Evolutionary conservation across 2,113 vertebrate species (phyloP).

Genomic region (Periophthalmus modestus): DNA sequence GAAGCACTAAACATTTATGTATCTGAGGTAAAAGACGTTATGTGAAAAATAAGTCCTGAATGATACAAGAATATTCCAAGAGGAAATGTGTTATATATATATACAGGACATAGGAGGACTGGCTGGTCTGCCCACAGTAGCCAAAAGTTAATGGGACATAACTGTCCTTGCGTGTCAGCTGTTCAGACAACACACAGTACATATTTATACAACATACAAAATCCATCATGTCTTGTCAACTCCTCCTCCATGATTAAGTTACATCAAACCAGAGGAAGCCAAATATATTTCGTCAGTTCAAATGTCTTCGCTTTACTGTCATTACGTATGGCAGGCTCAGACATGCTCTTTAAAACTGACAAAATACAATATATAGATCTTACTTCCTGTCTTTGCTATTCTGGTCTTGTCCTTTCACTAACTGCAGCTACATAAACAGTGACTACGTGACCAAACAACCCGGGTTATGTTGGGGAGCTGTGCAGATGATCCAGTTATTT

Average conservation of each 20-base stretch:
- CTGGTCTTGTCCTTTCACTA: constrained; percentile 3
- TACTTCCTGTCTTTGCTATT: constrained; percentile 25
- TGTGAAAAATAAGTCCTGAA: no score
- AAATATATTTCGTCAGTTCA: not conserved
- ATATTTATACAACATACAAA: constrained; percentile 2
- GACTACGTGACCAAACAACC: constrained; percentile 5
- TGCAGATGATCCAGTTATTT: constrained; percentile 55
- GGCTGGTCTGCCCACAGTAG: no score
- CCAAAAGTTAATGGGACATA: not conserved
- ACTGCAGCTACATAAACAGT: constrained; percentile 39
- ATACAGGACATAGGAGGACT: no score
- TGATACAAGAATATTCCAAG: no score
- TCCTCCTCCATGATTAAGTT: constrained; percentile 4
- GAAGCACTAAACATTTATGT: no score
- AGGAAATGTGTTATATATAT: no score
- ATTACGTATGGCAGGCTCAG: not conserved
- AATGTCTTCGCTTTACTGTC: not conserved
- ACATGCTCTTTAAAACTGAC: constrained; percentile 13
- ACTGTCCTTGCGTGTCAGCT: not conserved
- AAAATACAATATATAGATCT: constrained; percentile 22
- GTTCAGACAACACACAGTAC: not conserved
- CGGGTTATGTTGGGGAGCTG: constrained; percentile 14
- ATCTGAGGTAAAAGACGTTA: no score
- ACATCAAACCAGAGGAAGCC: constrained; percentile 4
- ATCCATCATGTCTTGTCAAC: not conserved